These are phyloP conservation scores for Dryadula phaetusa DNA, from an alignment of 2,888 invertebrate genomes.

Conservation along the genomic window DNA sequence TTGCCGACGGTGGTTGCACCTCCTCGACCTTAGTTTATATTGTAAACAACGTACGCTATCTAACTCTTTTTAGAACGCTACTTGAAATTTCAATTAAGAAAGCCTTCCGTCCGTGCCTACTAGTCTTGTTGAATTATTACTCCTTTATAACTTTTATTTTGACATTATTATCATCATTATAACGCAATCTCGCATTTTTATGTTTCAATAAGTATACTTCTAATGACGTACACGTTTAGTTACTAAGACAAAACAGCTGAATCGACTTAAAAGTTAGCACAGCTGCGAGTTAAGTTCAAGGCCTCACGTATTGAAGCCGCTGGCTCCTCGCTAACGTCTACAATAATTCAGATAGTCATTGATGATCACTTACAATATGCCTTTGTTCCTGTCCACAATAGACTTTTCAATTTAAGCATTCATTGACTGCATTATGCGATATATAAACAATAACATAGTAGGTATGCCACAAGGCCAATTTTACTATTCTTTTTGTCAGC, in stretches of 20 bases:
- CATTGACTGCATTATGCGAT: slow-evolving; percentile 47
- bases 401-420: slow-evolving; percentile 49
- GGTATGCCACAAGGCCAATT: slow-evolving; percentile 43
- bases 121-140: slow-evolving; percentile 36
- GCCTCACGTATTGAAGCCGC: slow-evolving; percentile 52
- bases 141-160: slow-evolving; percentile 9
- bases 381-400: slow-evolving; percentile 50
- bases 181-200: slow-evolving; percentile 1
- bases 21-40: slow-evolving; percentile 69
- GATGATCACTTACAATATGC: slow-evolving; percentile 51
- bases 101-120: slow-evolving; percentile 33
- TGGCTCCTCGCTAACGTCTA: slow-evolving; percentile 42
- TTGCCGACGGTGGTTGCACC: slow-evolving; percentile 78
- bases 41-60: slow-evolving; percentile 60
- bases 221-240: slow-evolving; percentile 22
- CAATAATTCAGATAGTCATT: slow-evolving; percentile 50
- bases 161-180: neutral
- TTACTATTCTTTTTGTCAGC: slow-evolving; percentile 41
- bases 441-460: slow-evolving; percentile 44
- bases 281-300: slow-evolving; percentile 70
- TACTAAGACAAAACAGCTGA: slow-evolving; percentile 32
- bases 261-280: slow-evolving; percentile 43
- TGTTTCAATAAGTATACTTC: neutral
- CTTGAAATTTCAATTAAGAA: slow-evolving; percentile 46
- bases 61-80: slow-evolving; percentile 44